Base-by-base conservation (phyloP, 2,888 invertebrate genomes). In the Brachynemurus nebulosus region DNA sequence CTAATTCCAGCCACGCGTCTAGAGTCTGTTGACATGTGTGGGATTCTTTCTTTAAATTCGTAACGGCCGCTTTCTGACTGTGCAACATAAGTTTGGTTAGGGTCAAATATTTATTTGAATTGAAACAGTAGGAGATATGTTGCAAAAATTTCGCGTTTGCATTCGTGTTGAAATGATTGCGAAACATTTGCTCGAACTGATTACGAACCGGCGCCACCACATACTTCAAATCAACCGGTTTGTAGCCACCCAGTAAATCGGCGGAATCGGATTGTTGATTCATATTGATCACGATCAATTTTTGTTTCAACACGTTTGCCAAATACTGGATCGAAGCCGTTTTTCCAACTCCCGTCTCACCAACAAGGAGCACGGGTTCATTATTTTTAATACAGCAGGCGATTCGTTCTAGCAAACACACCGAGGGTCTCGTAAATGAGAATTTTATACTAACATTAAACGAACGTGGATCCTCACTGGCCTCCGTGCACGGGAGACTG, bases 291-390 rank as follows among this genome's bases (percentile, higher is more conserved):
- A 97, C 96, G 21, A 86, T 72, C 21, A 99, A 69, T 57, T 82
- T 86, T 52, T 88, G 83, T 0, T 88, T 84, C 0, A 88, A 78
- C 51, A 82, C 78, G 48, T 79, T 74, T 0, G 96, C 89, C 44
- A 97, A 68, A 63, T 86, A 91, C 60, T 97, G 97, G 1, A 98
- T 78, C 0, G 88, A 80, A 1, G 92, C 89, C 0, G 98, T 99
- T 69, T 98, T 98, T 1, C 98, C 98, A 0, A 93, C 95, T 38
- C 98, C 98, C 0, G 98, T 98, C 68, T 98, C 98, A 20, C 98
- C 98, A 0, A 97, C 95, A 5, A 98, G 68, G 4, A 98, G 67
- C 2, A 96, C 86, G 0, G 97, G 91, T 60, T 98, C 97, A 40
- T 78, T 77, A 40, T 83, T 74, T 1, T 68, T 69, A 0, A 96